Evolutionary conservation across 1,140 invertebrate species (phyloP), one percentile per base, ranked within the genome.

Genomic region (Aphelenchoides fujianensis): DNA sequence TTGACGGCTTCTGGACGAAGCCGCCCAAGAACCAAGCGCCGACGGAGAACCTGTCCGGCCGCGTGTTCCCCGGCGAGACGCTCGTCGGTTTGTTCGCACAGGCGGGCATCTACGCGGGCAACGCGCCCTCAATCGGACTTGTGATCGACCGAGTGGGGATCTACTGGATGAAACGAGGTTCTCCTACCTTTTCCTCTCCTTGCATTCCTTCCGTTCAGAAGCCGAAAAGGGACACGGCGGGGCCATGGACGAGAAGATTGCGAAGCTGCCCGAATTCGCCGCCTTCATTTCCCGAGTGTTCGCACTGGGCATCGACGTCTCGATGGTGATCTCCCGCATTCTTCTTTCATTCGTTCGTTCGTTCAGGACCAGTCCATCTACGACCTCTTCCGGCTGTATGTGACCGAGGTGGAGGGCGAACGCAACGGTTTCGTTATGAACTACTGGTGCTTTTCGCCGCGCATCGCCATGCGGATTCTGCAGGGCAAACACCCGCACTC

Each of bases 401-500:
- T 73, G 9, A 70, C 72, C 19, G 52, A 74, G 31, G n/a, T 23
- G 2, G 68, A 12, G 36, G 1, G n/a, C 2, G n/a, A n/a, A n/a
- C n/a, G n/a, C n/a, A 9, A 31, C 74, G 7, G 73, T 54, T 16
- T 75, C 12, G 68, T 62, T 16, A 87, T 97, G 1, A 92, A 90
- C 85, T 96, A 93, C 84, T 97, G 95, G 94, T 98, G 95, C 86
- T 96, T 98, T 73, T 94, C 92, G 88, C 92, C 95, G 7, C 92
- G 92, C 27, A 92, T 74, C 36, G 76, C 71, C 70, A 81, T 84
- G 70, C 34, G 73, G 57, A 83, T 69, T 37, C 34, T 84, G 0
- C 71, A 74, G 70, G 72, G 70, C 23, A 55, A 90, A 79, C 91
- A 91, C 71, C 89, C 94, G 28, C 90, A 90, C 71, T 92, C 89